These are phyloP conservation scores for Aphelinus atriplicis DNA, from an alignment of 1,140 invertebrate species.

Conservation along the genomic window DNA sequence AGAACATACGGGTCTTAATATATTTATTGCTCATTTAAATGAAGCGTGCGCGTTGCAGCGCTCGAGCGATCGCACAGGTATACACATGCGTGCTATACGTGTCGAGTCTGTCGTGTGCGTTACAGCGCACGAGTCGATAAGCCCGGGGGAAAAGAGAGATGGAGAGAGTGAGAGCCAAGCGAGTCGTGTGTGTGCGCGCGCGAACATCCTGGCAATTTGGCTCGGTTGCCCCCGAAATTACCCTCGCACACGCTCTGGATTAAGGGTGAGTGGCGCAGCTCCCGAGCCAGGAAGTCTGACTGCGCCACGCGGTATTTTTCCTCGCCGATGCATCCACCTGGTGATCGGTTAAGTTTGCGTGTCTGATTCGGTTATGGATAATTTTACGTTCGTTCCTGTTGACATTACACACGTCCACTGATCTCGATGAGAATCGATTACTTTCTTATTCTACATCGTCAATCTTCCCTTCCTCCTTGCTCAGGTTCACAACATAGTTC, in stretches of 20 bases:
- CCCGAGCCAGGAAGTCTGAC: background rate
- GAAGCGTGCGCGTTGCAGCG: background rate
- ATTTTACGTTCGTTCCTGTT: too few species aligned
- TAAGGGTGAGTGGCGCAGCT: conserved; percentile 24
- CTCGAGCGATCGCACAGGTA: conserved; percentile 4
- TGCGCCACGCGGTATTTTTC: background rate
- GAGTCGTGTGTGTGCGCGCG: conserved; percentile 8
- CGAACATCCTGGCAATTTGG: conserved; percentile 36
- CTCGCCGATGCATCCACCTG: background rate
- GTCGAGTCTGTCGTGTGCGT: conserved; percentile 16
- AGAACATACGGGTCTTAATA: conserved; percentile 37
- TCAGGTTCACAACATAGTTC: too few species aligned
- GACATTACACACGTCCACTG: too few species aligned
- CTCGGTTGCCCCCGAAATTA: conserved; percentile 29
- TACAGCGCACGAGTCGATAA: background rate
- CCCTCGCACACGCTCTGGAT: conserved; percentile 35
- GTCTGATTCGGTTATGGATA: background rate
- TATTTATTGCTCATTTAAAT: conserved; percentile 44
- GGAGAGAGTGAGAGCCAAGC: too few species aligned
- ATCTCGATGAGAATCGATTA: too few species aligned
- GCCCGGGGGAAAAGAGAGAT: background rate
- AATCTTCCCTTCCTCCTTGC: too few species aligned
- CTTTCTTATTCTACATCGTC: too few species aligned
- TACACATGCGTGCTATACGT: background rate
- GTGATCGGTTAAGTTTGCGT: conserved; percentile 10